Evolutionary conservation across 2,113 vertebrate genomes (phyloP), one percentile per base, ranked within the genome.

Genomic region (Bufo bufo): DNA sequence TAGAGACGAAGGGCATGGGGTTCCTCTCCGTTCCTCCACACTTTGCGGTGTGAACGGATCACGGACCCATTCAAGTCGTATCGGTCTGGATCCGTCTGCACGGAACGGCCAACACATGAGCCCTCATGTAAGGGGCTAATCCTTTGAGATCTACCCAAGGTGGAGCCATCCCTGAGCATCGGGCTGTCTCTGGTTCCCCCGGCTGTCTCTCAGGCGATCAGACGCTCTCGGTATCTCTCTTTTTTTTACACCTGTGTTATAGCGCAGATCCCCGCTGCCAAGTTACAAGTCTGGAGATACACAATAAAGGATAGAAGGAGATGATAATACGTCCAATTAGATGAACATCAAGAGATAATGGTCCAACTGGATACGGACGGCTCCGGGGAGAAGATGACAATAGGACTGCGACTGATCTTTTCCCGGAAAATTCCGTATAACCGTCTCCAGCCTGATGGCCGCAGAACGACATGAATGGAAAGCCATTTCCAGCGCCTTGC

Each of bases 241-340:
- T 72, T 19, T 19, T 59, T 45, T 4, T 59, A 63, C 33, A 85
- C 43, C 43, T 50, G 72, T 12, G 19, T 82, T 61, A 85, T 20
- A 75, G 23, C 33, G 49, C 16, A 58, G 33, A 65, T 59, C 50
- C 43, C 54, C 1, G 71, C 84, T 59, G 71, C 54, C 49, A 19
- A 75, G 84, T 77, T 61, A 63, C 50, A 85, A 19, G 50, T 75
- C 85, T 69, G 63, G 47, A 56, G 10, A 87, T 56, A 23, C 56
- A 82, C 52, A 82, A 71, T 23, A 61, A 56, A 87, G 49, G 33
- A 74, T 66, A 17, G 23, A 9, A 59, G 79, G 47, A 56, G 63
- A 87, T 66, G 66, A 81, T 82, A 87, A 82, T 82, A 23, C 43
- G 43, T 72, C 65, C 66, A 87, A 87, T 87, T 87, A 87, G 66